Percentiles rank a stretch among this genome's conserved stretches.
phyloP scores from a whole-genome alignment of 2,113 vertebrate species.

The Elachura formosa region DNA sequence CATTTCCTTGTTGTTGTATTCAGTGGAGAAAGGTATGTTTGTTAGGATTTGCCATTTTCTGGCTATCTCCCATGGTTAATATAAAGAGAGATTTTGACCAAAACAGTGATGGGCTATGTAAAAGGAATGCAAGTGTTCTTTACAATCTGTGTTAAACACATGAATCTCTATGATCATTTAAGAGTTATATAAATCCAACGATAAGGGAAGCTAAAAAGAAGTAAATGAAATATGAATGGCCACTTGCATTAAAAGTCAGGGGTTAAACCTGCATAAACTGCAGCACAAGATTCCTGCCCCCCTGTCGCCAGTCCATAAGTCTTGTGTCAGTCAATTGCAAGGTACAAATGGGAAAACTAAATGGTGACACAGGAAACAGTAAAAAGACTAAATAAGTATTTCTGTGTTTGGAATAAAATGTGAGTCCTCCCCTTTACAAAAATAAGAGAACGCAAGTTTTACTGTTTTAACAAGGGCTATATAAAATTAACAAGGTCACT shows the following conservation, averaged over 20 bases:
- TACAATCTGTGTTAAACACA: constrained; percentile 21
- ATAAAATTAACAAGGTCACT: too few species aligned
- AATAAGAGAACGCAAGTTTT: neutral
- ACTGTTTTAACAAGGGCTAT: neutral
- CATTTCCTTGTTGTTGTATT: constrained; percentile 28
- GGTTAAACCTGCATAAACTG: neutral
- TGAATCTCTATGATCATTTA: neutral
- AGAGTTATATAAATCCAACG: neutral
- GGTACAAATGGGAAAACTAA: neutral
- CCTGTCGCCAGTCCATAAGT: accelerated
- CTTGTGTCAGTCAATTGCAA: neutral
- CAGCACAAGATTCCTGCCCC: neutral
- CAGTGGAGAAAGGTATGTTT: neutral
- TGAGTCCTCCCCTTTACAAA: neutral
- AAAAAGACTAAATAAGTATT: neutral
- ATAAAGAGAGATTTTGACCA: neutral
- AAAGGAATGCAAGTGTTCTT: constrained; percentile 46
- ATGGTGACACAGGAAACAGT: neutral
- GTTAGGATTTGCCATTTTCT: constrained; percentile 1
- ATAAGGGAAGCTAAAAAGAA: neutral
- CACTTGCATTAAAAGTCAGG: neutral
- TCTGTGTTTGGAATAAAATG: neutral
- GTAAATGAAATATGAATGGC: neutral
- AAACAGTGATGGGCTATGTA: neutral
- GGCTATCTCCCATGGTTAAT: neutral